Base-by-base conservation (phyloP, 2,888 invertebrate species). In the Catocala nupta region DNA sequence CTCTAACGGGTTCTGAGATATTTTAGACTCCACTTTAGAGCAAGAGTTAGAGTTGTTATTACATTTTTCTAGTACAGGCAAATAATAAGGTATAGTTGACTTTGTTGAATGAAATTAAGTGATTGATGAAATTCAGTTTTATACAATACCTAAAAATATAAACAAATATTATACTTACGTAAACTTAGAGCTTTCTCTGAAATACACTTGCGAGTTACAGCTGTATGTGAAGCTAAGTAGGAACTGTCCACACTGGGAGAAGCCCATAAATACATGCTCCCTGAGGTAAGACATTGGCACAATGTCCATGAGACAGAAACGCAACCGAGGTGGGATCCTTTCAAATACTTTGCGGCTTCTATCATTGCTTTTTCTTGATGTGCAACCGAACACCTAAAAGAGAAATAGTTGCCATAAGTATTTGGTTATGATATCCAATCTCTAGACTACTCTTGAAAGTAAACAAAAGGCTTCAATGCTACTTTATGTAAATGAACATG, bases 191-290 rank as follows among this genome's bases (percentile, higher is more conserved):
- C 91, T 95, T 84, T 94, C 95, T 78, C 94, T 93, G 80, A 95
- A 96, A 75, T 94, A 95, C 65, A 91, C 91, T 75, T 95, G 95
- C 45, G 92, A 92, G 42, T 93, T 93, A 73, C 91, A 88, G 78
- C 85, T 95, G 82, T 95, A 96, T 0, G 97, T 98, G 90, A 98
- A 99, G 70, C 98, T 98, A 76, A 99, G 94, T 71, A 99, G 95
- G 93, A 97, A 99, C 90, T 98, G 97, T 11, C 99, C 98, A 88
- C 98, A 98, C 79, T 98, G 97, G n/a, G 98, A 98, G 84, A 99
- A 97, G 7, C 99, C 99, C 96, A 99, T 97, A 85, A 98, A 98
- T 71, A 98, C 96, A 88, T 99, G 98, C 73, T 98, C 98, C 78
- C 93, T 89, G 59, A 95, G 87, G 78, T 93, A 95, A 49, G 91